phyloP scores from a whole-genome alignment of 2,797 vertebrate species.

The Novumbra hubbsi region DNA sequence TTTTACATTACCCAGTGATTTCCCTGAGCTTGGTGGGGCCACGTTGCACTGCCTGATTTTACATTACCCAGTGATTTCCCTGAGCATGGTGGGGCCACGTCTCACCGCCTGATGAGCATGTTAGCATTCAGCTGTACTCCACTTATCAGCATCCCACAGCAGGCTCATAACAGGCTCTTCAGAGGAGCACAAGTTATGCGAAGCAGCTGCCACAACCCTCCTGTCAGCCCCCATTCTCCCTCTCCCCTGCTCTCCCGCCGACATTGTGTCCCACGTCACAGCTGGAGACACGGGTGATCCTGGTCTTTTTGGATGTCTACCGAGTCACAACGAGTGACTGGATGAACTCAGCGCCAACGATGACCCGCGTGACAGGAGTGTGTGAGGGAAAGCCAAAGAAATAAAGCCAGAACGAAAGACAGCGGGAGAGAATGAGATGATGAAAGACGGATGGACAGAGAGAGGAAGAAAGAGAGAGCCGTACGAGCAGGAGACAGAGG shows the following conservation, averaged over 20 bases:
- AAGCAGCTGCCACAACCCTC: not conserved
- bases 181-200: slow-evolving; percentile 14
- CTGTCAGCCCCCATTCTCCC: not conserved
- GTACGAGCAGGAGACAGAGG: too few relatives aligned
- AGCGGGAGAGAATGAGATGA: not conserved
- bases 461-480: not conserved
- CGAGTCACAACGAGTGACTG: not conserved
- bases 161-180: slow-evolving; percentile 7
- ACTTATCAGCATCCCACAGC: slow-evolving; percentile 33
- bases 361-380: not conserved
- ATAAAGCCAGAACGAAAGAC: not conserved
- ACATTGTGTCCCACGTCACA: slow-evolving; percentile 12
- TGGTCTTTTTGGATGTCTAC: slow-evolving; percentile 23
- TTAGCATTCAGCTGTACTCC: slow-evolving; percentile 46
- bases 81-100: slow-evolving; percentile 19
- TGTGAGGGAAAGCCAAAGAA: not conserved
- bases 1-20: slow-evolving; percentile 44
- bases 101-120: slow-evolving; percentile 45
- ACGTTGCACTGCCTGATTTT: slow-evolving; percentile 1
- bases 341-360: not conserved
- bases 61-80: slow-evolving; percentile 50
- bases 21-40: slow-evolving; percentile 32
- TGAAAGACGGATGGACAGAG: not conserved
- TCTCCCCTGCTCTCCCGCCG: not conserved
- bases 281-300: slow-evolving; percentile 22